Evolutionary conservation across 2,888 invertebrate genomes (phyloP), one percentile per base, ranked within the genome.

Genomic region (Sphaerophoria rueppellii): DNA sequence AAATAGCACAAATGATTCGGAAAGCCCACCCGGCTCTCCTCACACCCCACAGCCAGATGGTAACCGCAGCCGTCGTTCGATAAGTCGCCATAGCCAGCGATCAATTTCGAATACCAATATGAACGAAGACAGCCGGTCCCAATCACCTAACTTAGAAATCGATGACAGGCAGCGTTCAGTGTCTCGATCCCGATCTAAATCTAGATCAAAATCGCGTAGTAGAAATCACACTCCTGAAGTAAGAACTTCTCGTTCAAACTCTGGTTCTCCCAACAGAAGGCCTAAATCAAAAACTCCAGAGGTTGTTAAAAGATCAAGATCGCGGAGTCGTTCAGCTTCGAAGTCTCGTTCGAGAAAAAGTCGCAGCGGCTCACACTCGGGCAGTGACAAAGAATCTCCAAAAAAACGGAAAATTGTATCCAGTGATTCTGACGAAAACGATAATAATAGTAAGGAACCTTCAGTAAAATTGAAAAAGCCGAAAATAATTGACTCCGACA

Each of bases 401-500:
- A 89, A 89, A 34, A 91, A 90, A 80, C 88, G 92, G 0, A 92
- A 93, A 3, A 92, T 93, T 0, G 88, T 93, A 5, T 93, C 93
- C 0, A 91, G 91, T 78, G 93, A 93, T 11, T 94, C 94, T 0
- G 94, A 93, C 4, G 37, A 89, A 89, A 82, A 85, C n/a, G 87
- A 86, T 9, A 80, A 52, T 16, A 32, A 89, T 89, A 80, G 87
- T 12, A 87, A 87, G 12, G 86, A 73, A 9, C 74, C 88, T 3
- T 75, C 86, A 0, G 65, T 86, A 83, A 94, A 94, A 87, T 91
- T 93, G 7, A 85, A 93, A 89, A 93, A 93, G 83, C 91, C 91
- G 9, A 91, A 91, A 0, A 88, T 95, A 1, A 93, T 95, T 6
- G 95, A 95, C 88, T 94, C 96, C 0, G 96, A 96, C 86, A 94